Base-by-base conservation (phyloP, 30 jellyfish, hydroid and myxozoan species). In the Haliclystus octoradiatus region DNA sequence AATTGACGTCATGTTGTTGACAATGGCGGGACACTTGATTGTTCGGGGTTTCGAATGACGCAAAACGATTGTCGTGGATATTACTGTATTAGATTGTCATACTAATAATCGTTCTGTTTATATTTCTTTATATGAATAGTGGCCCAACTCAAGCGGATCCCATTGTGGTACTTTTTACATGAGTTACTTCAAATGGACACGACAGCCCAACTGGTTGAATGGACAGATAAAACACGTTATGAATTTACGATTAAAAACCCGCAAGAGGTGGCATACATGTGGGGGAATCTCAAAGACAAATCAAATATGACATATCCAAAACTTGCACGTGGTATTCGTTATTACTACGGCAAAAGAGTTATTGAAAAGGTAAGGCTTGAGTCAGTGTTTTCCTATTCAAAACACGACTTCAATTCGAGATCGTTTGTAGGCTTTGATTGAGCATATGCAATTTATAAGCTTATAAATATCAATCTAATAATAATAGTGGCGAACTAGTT, bases 361-460 rank as follows among this genome's bases (percentile, higher is more conserved):
- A 81, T 81, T 49, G 94, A 81, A 50, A 81, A 81, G 94, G 94
- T 81, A 65, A 28, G 87, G 29, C n/a, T n/a, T n/a, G n/a, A n/a
- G n/a, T n/a, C n/a, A n/a, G n/a, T n/a, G n/a, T n/a, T n/a, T n/a
- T n/a, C n/a, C n/a, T n/a, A n/a, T n/a, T n/a, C n/a, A n/a, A n/a
- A n/a, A n/a, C n/a, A n/a, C n/a, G n/a, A n/a, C n/a, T n/a, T n/a
- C n/a, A n/a, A n/a, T n/a, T n/a, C n/a, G n/a, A n/a, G n/a, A n/a
- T n/a, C n/a, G n/a, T n/a, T n/a, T n/a, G n/a, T n/a, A n/a, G n/a
- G n/a, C n/a, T n/a, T n/a, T n/a, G n/a, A n/a, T n/a, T n/a, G n/a
- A n/a, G n/a, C n/a, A n/a, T n/a, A n/a, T n/a, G n/a, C n/a, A n/a
- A n/a, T n/a, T n/a, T n/a, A n/a, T n/a, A n/a, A n/a, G n/a, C n/a